Evolutionary conservation across 2,888 invertebrate genomes (phyloP).

Genomic region (Eupithecia exiguata): DNA sequence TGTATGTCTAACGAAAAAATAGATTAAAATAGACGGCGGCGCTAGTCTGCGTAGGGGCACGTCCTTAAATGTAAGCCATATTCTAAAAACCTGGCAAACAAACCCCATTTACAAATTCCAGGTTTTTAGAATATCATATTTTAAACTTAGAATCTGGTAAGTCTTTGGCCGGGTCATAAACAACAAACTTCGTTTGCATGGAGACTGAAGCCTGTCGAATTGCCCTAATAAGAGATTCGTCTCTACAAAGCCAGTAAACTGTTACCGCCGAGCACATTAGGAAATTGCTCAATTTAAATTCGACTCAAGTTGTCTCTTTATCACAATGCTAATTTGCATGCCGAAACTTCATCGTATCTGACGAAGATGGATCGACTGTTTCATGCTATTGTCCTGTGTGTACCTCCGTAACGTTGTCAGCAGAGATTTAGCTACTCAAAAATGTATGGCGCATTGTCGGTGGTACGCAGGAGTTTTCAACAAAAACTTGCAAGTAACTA

Average conservation of each 20-base stretch:
- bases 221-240: constrained; percentile 26
- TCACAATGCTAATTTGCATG: constrained; percentile 37
- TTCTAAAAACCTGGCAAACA: no score
- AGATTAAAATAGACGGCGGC: no score
- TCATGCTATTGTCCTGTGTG: not conserved
- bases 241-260: constrained; percentile 31
- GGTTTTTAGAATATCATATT: no score
- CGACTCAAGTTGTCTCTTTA: constrained; percentile 40
- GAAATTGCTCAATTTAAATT: constrained; percentile 43
- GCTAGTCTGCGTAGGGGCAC: no score
- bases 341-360: constrained; percentile 21
- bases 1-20: no score
- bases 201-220: not conserved
- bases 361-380: constrained; percentile 23
- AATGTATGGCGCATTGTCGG: not conserved
- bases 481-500: not conserved
- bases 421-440: not conserved
- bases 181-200: not conserved
- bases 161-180: not conserved
- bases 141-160: no score
- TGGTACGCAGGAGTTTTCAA: not conserved
- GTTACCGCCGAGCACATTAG: constrained; percentile 34
- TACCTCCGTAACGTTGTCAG: not conserved
- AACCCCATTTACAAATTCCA: no score
- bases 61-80: no score